phyloP scores from a whole-genome alignment of 2,113 vertebrate species.

The Arothron firmamentum region DNA sequence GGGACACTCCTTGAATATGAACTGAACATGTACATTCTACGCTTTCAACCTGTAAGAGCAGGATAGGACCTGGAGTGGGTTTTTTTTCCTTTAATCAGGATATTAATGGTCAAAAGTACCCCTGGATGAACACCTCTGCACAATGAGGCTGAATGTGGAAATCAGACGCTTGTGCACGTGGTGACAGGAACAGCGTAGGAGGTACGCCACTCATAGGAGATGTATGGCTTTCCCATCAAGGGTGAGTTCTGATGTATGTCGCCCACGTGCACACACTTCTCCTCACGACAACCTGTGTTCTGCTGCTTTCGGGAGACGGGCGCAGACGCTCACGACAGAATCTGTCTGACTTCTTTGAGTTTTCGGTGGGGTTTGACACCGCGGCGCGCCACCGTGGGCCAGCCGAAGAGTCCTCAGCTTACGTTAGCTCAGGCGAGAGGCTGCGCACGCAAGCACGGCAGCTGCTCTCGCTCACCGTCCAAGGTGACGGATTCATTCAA shows the following conservation, averaged over 20 bases:
- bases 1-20: too few species aligned
- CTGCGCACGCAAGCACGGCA: conserved; percentile 13
- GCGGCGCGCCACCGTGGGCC: too few species aligned
- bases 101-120: background rate
- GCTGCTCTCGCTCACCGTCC: conserved; percentile 27
- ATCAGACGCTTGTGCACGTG: conserved; percentile 25
- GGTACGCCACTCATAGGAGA: conserved; percentile 10
- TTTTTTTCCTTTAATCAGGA: background rate
- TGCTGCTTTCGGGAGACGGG: too few species aligned
- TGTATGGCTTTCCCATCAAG: conserved; percentile 11
- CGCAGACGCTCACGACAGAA: too few species aligned
- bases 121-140: conserved; percentile 19
- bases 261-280: conserved; percentile 17
- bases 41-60: too few species aligned
- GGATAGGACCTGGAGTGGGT: background rate
- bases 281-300: too few species aligned
- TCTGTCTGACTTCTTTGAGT: too few species aligned
- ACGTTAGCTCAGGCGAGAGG: too few species aligned
- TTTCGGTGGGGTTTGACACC: too few species aligned
- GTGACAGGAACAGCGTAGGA: conserved; percentile 20
- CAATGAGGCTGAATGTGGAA: background rate
- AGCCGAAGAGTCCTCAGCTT: too few species aligned
- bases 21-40: too few species aligned
- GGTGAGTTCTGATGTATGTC: conserved; percentile 3
- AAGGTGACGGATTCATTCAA: conserved; percentile 40